A percentile compares a stretch with the other conserved stretches of the same genome.
These are phyloP conservation scores for Palaemon carinicauda DNA, from an alignment of 1,140 invertebrate genomes.

Conservation along the genomic window DNA sequence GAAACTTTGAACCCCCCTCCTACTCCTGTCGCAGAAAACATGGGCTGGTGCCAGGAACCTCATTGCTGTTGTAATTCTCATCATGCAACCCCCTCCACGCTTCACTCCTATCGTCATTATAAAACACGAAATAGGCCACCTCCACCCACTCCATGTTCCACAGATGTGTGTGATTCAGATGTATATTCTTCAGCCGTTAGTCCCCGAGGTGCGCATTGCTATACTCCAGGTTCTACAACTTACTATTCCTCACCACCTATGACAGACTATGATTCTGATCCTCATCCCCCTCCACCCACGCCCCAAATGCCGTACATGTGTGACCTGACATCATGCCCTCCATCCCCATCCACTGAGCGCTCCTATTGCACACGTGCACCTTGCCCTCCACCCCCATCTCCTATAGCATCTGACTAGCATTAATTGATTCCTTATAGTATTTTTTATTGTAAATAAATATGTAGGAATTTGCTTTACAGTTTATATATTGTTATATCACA, in stretches of 20 bases:
- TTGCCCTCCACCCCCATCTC: conserved; percentile 51
- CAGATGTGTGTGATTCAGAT: conserved; percentile 77
- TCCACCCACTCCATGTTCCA: conserved; percentile 92
- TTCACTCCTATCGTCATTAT: conserved; percentile 74
- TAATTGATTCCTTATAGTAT: neutral
- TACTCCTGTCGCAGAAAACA: conserved; percentile 76
- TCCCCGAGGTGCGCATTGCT: conserved; percentile 66
- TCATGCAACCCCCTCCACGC: conserved; percentile 37
- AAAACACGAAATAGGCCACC: conserved; percentile 83
- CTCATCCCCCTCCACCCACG: conserved; percentile 40
- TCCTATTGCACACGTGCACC: conserved; percentile 63
- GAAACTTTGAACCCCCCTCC: conserved; percentile 90
- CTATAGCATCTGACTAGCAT: conserved; percentile 47
- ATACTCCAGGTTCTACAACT: conserved; percentile 55
- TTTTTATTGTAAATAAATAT: neutral
- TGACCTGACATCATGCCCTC: conserved; percentile 41
- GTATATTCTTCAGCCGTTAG: conserved; percentile 65
- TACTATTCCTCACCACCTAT: conserved; percentile 58
- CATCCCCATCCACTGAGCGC: conserved; percentile 38
- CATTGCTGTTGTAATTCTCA: conserved; percentile 60
- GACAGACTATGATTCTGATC: conserved; percentile 49
- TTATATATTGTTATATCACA: conserved; percentile 28
- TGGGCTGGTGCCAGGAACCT: conserved; percentile 69
- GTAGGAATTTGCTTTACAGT: conserved; percentile 12
- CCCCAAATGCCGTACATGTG: conserved; percentile 46